Percentiles rank a stretch among this genome's conserved stretches.
Evolutionary conservation across 2,113 vertebrate genomes (phyloP).

Genomic region (Vidua chalybeata): DNA sequence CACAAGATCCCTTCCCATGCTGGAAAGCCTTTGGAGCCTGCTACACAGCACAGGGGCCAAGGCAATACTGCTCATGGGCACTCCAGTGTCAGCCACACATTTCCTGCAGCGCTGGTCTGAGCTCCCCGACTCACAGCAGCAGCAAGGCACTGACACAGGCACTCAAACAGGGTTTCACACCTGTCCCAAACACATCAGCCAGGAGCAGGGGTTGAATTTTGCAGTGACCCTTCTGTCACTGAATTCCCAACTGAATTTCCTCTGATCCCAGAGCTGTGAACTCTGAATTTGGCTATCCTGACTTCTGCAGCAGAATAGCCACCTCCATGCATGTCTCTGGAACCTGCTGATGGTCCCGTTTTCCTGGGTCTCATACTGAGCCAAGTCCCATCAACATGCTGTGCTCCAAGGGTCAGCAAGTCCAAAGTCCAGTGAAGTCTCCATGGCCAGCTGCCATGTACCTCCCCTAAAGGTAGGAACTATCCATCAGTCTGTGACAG

Average conservation of each 20-base stretch:
- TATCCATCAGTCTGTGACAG: background rate
- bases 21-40: background rate
- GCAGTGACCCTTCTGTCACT: constrained; percentile 68
- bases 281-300: constrained; percentile 66
- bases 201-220: background rate
- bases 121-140: background rate
- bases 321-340: constrained; percentile 77
- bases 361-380: background rate
- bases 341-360: constrained; percentile 65
- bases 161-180: background rate
- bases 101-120: background rate
- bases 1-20: background rate
- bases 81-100: background rate
- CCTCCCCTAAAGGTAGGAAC: background rate
- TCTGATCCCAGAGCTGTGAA: constrained; percentile 74
- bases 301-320: constrained; percentile 79
- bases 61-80: background rate
- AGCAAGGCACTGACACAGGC: background rate
- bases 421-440: background rate
- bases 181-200: background rate
- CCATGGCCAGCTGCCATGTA: background rate
- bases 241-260: constrained; percentile 77
- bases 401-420: background rate
- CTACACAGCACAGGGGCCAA: fast-evolving
- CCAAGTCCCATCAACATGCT: background rate